Conservation (phyloP, 2,113 vertebrate species). For the Sinocyclocheilus anshuiensis region DNA sequence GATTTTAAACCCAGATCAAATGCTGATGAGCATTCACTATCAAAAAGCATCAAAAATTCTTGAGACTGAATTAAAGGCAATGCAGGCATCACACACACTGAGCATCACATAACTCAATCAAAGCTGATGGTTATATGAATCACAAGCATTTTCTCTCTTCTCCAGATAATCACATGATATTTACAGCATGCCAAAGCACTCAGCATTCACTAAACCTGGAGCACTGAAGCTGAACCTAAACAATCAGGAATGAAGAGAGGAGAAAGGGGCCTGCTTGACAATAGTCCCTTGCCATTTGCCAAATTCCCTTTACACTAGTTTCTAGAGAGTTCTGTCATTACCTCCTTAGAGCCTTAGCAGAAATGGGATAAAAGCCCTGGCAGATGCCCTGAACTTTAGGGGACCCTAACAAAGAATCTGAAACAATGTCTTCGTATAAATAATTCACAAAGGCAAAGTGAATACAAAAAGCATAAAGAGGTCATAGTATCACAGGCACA, state of each 20-base stretch:
- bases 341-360: neutral
- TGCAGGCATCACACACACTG: constrained; percentile 25
- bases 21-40: neutral
- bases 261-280: neutral
- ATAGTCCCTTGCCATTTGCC: neutral
- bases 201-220: constrained; percentile 37
- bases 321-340: neutral
- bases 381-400: neutral
- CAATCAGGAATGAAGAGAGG: neutral
- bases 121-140: constrained; percentile 58
- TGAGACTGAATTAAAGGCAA: constrained; percentile 29
- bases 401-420: neutral
- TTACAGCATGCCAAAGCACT: constrained; percentile 32
- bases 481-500: neutral
- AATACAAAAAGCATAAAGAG: neutral
- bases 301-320: neutral
- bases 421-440: neutral
- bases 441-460: neutral
- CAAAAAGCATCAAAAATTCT: neutral
- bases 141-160: constrained; percentile 56
- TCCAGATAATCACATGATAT: constrained; percentile 55
- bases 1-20: neutral
- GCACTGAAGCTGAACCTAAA: neutral
- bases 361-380: constrained; percentile 3
- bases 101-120: constrained; percentile 52